Conservation (phyloP, 1,140 invertebrate species). For the Ceratitis capitata region DNA sequence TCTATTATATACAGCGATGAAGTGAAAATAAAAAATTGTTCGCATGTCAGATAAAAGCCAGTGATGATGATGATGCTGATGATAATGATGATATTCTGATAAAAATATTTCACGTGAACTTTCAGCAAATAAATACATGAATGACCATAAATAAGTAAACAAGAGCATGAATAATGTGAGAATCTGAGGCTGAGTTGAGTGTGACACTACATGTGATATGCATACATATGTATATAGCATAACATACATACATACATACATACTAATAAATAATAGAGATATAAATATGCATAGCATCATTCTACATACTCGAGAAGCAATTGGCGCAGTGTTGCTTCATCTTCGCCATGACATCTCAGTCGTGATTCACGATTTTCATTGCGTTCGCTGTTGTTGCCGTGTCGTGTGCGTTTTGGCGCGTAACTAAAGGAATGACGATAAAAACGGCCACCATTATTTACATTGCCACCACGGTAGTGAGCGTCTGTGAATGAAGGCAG, state of each 20-base stretch:
- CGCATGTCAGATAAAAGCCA: neutral
- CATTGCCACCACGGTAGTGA: conserved; percentile 57
- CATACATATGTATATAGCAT: neutral
- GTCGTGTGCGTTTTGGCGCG: conserved; percentile 61
- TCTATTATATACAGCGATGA: neutral
- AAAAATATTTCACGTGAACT: neutral
- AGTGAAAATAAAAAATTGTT: neutral
- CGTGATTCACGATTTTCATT: conserved; percentile 59
- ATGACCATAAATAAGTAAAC: neutral
- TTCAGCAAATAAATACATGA: neutral
- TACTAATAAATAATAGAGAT: neutral
- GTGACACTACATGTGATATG: neutral
- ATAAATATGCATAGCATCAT: neutral
- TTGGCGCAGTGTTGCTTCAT: conserved; percentile 65
- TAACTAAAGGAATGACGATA: conserved; percentile 65
- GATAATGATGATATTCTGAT: neutral
- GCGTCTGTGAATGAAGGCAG: conserved; percentile 51
- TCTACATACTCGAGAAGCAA: conserved; percentile 65
- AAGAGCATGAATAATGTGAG: neutral
- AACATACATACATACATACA: too few species aligned
- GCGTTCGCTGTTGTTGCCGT: conserved; percentile 61
- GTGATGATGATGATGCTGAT: too few species aligned
- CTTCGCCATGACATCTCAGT: conserved; percentile 66
- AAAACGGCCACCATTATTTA: conserved; percentile 62
- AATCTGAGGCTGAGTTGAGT: neutral